Conservation (phyloP, 2,113 vertebrate species). For the Oryzias woworae region DNA sequence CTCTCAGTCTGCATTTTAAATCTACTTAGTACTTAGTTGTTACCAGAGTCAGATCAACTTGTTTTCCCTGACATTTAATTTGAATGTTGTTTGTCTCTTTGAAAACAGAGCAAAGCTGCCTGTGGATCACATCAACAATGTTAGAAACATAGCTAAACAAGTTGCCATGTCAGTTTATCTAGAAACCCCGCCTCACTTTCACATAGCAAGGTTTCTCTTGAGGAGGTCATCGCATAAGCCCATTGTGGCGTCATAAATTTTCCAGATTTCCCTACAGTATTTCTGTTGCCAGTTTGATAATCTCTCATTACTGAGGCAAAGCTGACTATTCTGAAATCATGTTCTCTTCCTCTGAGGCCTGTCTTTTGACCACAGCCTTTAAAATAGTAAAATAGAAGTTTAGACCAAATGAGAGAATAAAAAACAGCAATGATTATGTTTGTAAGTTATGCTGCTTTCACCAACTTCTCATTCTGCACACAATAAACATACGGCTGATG, state of each 20-base stretch:
- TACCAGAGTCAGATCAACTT: background rate
- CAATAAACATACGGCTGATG: no score
- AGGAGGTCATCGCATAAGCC: slow-evolving; percentile 24
- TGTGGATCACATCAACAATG: slow-evolving; percentile 13
- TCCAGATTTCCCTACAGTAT: slow-evolving; percentile 46
- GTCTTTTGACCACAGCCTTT: slow-evolving; percentile 3
- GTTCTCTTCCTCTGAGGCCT: slow-evolving; percentile 10
- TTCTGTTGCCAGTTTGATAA: slow-evolving; percentile 33
- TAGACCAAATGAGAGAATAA: background rate
- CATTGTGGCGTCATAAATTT: slow-evolving; percentile 30
- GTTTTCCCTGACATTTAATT: slow-evolving; percentile 5
- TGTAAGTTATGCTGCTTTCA: background rate
- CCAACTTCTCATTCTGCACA: no score
- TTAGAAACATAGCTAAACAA: slow-evolving; percentile 29
- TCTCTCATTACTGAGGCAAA: slow-evolving; percentile 30
- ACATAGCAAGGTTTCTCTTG: slow-evolving; percentile 6
- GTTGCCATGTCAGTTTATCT: slow-evolving; percentile 17
- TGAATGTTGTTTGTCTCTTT: background rate
- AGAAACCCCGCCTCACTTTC: slow-evolving; percentile 18
- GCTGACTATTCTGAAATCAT: slow-evolving; percentile 5
- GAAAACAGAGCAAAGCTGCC: background rate
- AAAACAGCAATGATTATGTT: background rate
- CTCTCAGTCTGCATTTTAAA: slow-evolving; percentile 7
- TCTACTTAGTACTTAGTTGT: slow-evolving; percentile 4
- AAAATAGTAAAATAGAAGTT: background rate